Evolutionary conservation across 2,113 vertebrate species (phyloP), one percentile per base, ranked within the genome.

Genomic region (Catagonus wagneri): DNA sequence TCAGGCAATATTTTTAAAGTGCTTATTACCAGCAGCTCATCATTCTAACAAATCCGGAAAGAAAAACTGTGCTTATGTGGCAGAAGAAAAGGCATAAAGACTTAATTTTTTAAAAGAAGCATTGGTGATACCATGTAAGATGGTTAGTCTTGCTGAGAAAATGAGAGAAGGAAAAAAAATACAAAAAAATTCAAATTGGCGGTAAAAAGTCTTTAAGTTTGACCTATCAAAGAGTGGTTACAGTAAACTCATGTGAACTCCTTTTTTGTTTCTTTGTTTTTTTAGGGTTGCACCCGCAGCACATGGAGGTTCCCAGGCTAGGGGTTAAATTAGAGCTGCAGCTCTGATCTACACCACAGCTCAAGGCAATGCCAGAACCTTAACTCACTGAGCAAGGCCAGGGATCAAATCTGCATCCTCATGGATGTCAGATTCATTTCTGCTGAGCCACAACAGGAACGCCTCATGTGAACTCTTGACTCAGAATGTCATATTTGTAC

Each of bases 141-240:
- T 69, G 14, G 6, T 65, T 3, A 29, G 16, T 74, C 72, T 85
- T 78, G 4, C 36, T 84, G 81, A 27, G 80, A 87, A 96, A 86
- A 90, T 34, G 15, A 74, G 12, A 93, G 1, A 85, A 83, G 13
- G 27, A 36, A 39, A 6, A 92, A 34, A 80, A 68, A 34, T 71
- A 36, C 34, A 6, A 92, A 34, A 80, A 68, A 34, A 66, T 96
- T 93, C 36, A 88, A 56, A 90, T 58, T n/a, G 39, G 20, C 87
- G 12, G 56, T 80, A 63, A 66, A 94, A 89, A 68, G 17, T 80
- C 78, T n/a, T 27, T 85, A 80, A 63, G 5, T 1, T 34, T 65
- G 44, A 80, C 6, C 32, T 56, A 78, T 56, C 27, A 63, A 90
- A 74, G 61, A 89, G 16, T 44, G 63, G 29, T 0, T 39, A 66